phyloP scores from a whole-genome alignment of 2,888 invertebrate genomes.

The Crocallis elinguaria region DNA sequence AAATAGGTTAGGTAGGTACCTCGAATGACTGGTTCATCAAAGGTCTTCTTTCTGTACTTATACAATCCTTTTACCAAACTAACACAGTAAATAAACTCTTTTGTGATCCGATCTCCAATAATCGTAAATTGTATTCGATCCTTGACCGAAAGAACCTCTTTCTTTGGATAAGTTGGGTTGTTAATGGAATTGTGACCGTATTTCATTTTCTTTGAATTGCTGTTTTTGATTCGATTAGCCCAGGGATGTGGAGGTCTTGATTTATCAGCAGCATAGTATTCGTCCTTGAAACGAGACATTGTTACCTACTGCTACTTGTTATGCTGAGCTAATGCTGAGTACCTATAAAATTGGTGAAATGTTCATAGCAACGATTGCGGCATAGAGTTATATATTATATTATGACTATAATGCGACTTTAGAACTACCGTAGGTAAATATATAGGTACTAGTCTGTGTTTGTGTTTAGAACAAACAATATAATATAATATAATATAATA shows the following conservation, averaged over 20 bases:
- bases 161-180: slow-evolving; percentile 61
- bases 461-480: no score
- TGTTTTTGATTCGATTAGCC: slow-evolving; percentile 59
- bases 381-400: no score
- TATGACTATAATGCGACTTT: no score
- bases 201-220: slow-evolving; percentile 51
- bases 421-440: no score
- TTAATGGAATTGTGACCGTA: slow-evolving; percentile 67
- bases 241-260: slow-evolving; percentile 59
- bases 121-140: slow-evolving; percentile 59
- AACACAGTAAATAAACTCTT: slow-evolving; percentile 67
- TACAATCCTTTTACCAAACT: slow-evolving; percentile 64
- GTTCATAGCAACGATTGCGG: no score
- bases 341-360: no score
- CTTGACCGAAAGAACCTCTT: slow-evolving; percentile 32
- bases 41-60: slow-evolving; percentile 61
- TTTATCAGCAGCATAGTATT: slow-evolving; percentile 41
- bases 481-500: no score
- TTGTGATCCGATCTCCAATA: slow-evolving; percentile 65
- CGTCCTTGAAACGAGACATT: slow-evolving; percentile 49
- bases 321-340: no score
- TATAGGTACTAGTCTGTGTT: no score
- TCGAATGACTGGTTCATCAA: slow-evolving; percentile 64
- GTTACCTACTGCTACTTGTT: no score
- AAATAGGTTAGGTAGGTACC: slow-evolving; percentile 52